These are phyloP conservation scores for Autographa gamma DNA, from an alignment of 2,888 invertebrate species.

Conservation along the genomic window DNA sequence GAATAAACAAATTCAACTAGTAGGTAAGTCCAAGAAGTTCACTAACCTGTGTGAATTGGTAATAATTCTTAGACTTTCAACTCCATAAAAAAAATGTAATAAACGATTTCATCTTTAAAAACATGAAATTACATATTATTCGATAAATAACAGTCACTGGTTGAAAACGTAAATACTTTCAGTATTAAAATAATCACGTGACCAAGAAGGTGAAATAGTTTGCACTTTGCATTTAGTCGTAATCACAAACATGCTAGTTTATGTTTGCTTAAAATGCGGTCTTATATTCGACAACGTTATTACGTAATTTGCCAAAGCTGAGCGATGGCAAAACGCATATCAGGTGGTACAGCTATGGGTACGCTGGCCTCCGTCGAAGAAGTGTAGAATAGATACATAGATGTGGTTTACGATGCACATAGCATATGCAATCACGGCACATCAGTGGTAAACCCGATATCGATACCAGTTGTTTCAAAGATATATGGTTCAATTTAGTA, in stretches of 20 bases:
- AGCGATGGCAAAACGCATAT: too few species aligned
- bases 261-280: too few species aligned
- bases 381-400: neutral
- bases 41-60: neutral
- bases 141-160: conserved; percentile 1
- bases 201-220: neutral
- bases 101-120: neutral
- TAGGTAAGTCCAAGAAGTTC: neutral
- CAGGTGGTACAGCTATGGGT: too few species aligned
- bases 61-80: neutral
- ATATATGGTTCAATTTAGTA: neutral
- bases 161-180: conserved; percentile 23
- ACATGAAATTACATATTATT: neutral
- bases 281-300: neutral
- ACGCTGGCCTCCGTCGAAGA: neutral
- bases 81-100: neutral
- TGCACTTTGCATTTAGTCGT: too few species aligned
- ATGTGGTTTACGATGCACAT: too few species aligned
- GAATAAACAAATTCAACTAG: conserved; percentile 4
- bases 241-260: too few species aligned
- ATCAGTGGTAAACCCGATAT: neutral
- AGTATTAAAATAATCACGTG: conserved; percentile 12
- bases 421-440: too few species aligned
- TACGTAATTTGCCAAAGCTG: too few species aligned
- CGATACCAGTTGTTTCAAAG: too few species aligned